phyloP scores from a whole-genome alignment of 2,797 vertebrate genomes.

The Sylvia borin region DNA sequence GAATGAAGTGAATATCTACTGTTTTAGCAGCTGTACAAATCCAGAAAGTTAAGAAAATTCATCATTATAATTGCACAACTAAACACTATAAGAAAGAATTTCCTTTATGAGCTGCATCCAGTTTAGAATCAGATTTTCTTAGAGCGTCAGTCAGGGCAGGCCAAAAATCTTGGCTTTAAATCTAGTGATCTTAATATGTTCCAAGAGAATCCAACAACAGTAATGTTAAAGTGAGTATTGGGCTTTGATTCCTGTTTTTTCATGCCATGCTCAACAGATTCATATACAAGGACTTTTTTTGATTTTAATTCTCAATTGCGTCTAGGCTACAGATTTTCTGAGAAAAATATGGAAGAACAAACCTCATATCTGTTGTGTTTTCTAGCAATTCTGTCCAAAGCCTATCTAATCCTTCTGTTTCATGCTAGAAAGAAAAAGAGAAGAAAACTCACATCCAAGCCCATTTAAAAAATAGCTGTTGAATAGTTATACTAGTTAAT shows the following conservation, averaged over 20 bases:
- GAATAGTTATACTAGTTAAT: slow-evolving; percentile 70
- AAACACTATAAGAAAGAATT: not conserved
- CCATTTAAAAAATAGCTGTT: slow-evolving; percentile 60
- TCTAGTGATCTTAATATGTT: slow-evolving; percentile 68
- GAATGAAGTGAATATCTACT: not conserved
- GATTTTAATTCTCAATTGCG: not conserved
- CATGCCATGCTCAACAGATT: slow-evolving; percentile 39
- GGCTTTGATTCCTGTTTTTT: slow-evolving; percentile 56
- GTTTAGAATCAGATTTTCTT: slow-evolving; percentile 54
- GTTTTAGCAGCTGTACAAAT: not conserved
- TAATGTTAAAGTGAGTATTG: slow-evolving; percentile 39
- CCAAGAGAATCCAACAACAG: slow-evolving; percentile 49
- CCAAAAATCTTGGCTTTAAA: slow-evolving; percentile 59
- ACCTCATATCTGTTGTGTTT: slow-evolving; percentile 72
- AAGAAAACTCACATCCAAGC: slow-evolving; percentile 64
- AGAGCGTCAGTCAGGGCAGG: slow-evolving; percentile 57
- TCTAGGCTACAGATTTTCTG: slow-evolving; percentile 72
- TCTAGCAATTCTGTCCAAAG: slow-evolving; percentile 78
- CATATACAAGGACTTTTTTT: slow-evolving; percentile 45
- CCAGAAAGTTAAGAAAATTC: not conserved
- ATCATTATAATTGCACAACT: not conserved
- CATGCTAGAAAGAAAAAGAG: slow-evolving; percentile 25
- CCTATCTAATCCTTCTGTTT: slow-evolving; percentile 82
- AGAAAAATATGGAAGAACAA: slow-evolving; percentile 78
- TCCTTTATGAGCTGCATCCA: slow-evolving; percentile 55